Evolutionary conservation across 2,113 vertebrate species (phyloP), one percentile per base, ranked within the genome.

Genomic region (Colaptes auratus): DNA sequence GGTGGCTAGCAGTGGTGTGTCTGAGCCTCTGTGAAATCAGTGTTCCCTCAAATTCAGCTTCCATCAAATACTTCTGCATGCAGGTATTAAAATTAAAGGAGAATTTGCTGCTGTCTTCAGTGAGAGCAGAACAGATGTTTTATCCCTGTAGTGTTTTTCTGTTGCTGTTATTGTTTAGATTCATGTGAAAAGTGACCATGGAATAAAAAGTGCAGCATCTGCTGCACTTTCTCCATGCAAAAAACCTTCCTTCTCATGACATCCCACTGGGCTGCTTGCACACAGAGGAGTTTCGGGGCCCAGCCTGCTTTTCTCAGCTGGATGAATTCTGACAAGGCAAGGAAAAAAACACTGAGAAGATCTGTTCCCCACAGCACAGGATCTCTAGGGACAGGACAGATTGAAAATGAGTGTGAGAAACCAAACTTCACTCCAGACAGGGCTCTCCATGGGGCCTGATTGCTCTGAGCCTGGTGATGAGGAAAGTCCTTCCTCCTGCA

Each of bases 271-370:
- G 61, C 72, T 95, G 74, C 88, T 55, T 88, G 79, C 82, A 88
- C 87, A 85, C 89, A 91, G 87, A 88, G 27, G 53, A 88, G 25
- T 67, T 92, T 74, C 69, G 80, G 70, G 82, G 74, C 59, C 30
- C 33, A 91, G 42, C 31, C 16, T 48, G 23, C 75, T 93, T 76
- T 94, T 86, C 87, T 80, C 75, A 91, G 82, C 60, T 88, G 53
- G 1, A 2, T 82, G 60, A 91, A 82, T 88, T 91, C 82, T 77
- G 92, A 76, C 1, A 3, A 91, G 48, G 53, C 0, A 1, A 92
- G 92, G 79, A 95, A 92, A 94, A 94, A 82, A 52, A 80, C 64
- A 4, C 78, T 87, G 85, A 88, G 88, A 85, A 88, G 88, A 93
- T 79, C 64, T 69, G 35, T 81, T 95, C 95, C 50, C 92, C 61